phyloP scores from a whole-genome alignment of 2,113 vertebrate species.

The Geothlypis trichas region DNA sequence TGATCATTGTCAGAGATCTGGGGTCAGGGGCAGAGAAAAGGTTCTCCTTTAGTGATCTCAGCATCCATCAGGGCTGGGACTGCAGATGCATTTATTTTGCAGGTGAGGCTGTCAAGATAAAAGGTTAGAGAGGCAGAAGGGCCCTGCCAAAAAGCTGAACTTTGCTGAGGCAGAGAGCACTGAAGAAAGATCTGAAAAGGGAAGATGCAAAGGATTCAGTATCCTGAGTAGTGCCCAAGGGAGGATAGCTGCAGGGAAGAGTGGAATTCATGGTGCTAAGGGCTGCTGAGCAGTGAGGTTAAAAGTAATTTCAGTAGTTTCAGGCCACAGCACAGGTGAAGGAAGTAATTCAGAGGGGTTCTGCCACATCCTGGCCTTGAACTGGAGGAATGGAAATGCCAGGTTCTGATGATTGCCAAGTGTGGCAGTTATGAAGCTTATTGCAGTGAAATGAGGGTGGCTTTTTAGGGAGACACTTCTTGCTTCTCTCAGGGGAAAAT shows the following conservation, averaged over 20 bases:
- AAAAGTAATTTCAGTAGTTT: neutral
- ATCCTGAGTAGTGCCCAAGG: rapidly evolving
- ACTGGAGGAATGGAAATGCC: neutral
- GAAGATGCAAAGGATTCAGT: neutral
- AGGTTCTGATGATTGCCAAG: no score
- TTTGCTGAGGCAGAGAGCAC: neutral
- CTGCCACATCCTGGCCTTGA: neutral
- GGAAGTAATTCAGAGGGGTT: no score
- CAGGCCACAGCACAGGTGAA: neutral
- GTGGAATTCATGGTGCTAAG: neutral
- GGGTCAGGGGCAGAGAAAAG: neutral
- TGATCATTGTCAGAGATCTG: neutral
- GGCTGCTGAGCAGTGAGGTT: neutral
- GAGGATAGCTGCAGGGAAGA: no score
- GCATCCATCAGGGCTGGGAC: neutral
- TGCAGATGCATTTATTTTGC: neutral
- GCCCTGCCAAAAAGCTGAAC: neutral
- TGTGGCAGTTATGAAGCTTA: neutral
- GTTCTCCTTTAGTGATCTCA: neutral
- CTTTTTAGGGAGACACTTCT: neutral
- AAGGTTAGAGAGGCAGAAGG: neutral
- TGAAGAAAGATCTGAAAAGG: neutral
- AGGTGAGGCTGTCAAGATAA: neutral
- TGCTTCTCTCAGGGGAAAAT: neutral
- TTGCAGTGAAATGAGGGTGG: neutral